These are phyloP conservation scores for Margaritifera margaritifera DNA, from an alignment of 2,888 invertebrate genomes.

Conservation along the genomic window DNA sequence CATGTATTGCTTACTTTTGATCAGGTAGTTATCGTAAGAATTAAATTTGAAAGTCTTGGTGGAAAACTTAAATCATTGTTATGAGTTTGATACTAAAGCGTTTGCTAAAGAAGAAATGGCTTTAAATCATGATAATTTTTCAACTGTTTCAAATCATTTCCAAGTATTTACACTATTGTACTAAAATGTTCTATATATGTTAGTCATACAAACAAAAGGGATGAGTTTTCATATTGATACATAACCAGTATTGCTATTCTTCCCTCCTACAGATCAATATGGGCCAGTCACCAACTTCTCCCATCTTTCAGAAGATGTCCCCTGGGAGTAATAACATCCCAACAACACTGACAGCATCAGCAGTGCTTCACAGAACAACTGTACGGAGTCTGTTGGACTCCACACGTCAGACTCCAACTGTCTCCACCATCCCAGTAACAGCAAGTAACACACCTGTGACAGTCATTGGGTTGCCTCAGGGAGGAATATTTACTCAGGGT, in stretches of 20 bases:
- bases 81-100: too few species aligned
- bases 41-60: too few species aligned
- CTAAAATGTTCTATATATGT: too few species aligned
- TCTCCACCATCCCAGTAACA: slow-evolving; percentile 10
- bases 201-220: too few species aligned
- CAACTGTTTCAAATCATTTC: too few species aligned
- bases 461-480: slow-evolving; percentile 7
- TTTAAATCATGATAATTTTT: too few species aligned
- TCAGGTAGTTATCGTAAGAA: too few species aligned
- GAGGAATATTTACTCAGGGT: not conserved
- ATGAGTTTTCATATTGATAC: not conserved
- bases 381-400: slow-evolving; percentile 49
- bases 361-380: slow-evolving; percentile 30
- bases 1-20: too few species aligned
- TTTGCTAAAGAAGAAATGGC: too few species aligned
- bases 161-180: too few species aligned
- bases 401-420: slow-evolving; percentile 32
- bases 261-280: not conserved
- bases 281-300: not conserved
- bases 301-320: not conserved
- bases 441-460: slow-evolving; percentile 1
- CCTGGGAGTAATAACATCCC: not conserved
- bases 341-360: slow-evolving; percentile 9
- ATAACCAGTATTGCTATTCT: not conserved
- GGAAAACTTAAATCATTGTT: too few species aligned